These are phyloP conservation scores for Priocnemis perturbator DNA, from an alignment of 2,888 invertebrate species.

Conservation along the genomic window DNA sequence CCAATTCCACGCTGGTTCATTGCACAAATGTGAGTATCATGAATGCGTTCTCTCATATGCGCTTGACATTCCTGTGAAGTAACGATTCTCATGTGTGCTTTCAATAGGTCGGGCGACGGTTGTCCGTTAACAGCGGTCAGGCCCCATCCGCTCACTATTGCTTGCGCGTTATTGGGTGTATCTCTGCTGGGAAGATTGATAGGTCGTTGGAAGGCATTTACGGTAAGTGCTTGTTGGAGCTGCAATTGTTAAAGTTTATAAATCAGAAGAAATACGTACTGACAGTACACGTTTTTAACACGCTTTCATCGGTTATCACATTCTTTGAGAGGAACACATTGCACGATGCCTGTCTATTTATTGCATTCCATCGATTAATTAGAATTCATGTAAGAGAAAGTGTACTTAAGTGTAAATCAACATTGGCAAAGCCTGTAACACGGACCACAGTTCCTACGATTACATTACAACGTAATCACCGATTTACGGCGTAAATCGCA, in stretches of 20 bases:
- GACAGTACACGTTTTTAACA: too few species aligned
- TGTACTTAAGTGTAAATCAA: background rate
- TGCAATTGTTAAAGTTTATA: constrained; percentile 18
- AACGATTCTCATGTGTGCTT: constrained; percentile 23
- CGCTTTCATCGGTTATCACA: too few species aligned
- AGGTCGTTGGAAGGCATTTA: constrained; percentile 32
- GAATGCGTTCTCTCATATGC: background rate
- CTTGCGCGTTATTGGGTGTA: background rate
- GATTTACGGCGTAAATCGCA: too few species aligned
- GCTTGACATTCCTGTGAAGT: constrained; percentile 20
- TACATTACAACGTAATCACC: too few species aligned
- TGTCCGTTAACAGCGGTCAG: background rate
- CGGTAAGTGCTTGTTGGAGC: constrained; percentile 32
- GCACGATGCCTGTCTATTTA: too few species aligned
- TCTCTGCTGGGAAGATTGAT: constrained; percentile 32
- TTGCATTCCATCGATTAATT: background rate
- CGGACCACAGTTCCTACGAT: too few species aligned
- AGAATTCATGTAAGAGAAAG: background rate
- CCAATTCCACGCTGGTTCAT: constrained; percentile 18
- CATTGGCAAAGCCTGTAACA: too few species aligned
- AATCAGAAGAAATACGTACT: background rate
- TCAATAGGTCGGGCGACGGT: constrained; percentile 29
- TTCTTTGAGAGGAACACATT: too few species aligned
- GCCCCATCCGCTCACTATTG: constrained; percentile 44
- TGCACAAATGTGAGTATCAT: constrained; percentile 23